Evolutionary conservation across 2,888 invertebrate genomes (phyloP), one percentile per base, ranked within the genome.

Genomic region (Noctuana brunneofusca): DNA sequence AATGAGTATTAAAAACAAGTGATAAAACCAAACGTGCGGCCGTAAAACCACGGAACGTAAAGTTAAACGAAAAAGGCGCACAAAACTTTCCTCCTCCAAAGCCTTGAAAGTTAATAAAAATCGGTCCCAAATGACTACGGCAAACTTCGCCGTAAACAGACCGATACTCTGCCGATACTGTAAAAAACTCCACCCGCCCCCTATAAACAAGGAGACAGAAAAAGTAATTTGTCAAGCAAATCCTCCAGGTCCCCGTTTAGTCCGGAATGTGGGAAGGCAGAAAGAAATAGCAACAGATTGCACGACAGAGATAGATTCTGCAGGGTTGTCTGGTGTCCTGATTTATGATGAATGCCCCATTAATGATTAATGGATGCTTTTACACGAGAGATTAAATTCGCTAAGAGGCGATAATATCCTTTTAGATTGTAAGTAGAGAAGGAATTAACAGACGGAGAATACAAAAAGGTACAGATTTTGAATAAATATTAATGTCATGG

Each of bases 221-320:
- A 87, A 87, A 86, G 87, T 86, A 87, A 89, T 89, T 87, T 88
- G 87, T 88, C 89, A 89, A 87, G 87, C 82, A 86, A 86, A 88
- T 87, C 87, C 86, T 78, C 72, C 65, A 71, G 76, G 76, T 79
- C 73, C 75, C 77, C 73, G 78, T 78, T 82, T 78, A 76, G 80
- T 69, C 67, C 69, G 71, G 75, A 76, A 80, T 75, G 75, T 75
- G 71, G 70, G 70, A 69, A 72, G 75, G 69, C 68, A 66, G 76
- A 69, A 58, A 64, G 68, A 69, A 73, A 72, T 55, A 65, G 68
- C 68, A 63, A 64, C 62, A 64, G 56, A 53, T 59, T 63, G 63
- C 64, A 58, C 59, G 67, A 64, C 64, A 66, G 69, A 68, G 72
- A 70, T 66, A 65, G 64, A 66, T 59, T 50, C 59, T 46, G 43